These are phyloP conservation scores for Colius striatus DNA, from an alignment of 2,113 vertebrate genomes.

Conservation along the genomic window DNA sequence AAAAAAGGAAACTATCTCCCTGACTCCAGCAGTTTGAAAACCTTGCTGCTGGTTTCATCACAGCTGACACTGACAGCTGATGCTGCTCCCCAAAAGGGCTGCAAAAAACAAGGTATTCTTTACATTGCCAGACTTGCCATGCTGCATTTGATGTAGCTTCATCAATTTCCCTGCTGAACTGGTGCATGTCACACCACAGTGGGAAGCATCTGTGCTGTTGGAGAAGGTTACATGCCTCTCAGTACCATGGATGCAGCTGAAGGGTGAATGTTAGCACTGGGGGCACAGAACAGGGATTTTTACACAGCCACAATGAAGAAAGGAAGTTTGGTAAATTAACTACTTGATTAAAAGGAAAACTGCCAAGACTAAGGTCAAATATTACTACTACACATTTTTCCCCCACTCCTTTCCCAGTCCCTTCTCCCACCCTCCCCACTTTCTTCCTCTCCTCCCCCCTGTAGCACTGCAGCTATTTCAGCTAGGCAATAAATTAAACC, in stretches of 20 bases:
- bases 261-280: not conserved
- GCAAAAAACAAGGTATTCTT: not conserved
- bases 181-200: not conserved
- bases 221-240: rapidly evolving
- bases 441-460: not conserved
- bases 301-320: not conserved
- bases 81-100: not conserved
- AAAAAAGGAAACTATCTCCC: not conserved
- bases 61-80: not conserved
- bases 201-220: not conserved
- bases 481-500: not conserved
- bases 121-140: not conserved
- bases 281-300: not conserved
- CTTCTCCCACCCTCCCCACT: not conserved
- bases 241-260: not conserved
- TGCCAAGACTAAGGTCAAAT: not conserved
- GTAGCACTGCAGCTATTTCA: not conserved
- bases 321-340: not conserved
- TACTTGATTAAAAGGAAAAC: not conserved
- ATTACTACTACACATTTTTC: not conserved
- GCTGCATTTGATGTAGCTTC: not conserved
- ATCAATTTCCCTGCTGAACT: not conserved
- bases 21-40: not conserved
- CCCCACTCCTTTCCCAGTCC: rapidly evolving
- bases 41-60: not conserved